Base-by-base conservation (phyloP, 2,113 vertebrate genomes). In the Progne subis region DNA sequence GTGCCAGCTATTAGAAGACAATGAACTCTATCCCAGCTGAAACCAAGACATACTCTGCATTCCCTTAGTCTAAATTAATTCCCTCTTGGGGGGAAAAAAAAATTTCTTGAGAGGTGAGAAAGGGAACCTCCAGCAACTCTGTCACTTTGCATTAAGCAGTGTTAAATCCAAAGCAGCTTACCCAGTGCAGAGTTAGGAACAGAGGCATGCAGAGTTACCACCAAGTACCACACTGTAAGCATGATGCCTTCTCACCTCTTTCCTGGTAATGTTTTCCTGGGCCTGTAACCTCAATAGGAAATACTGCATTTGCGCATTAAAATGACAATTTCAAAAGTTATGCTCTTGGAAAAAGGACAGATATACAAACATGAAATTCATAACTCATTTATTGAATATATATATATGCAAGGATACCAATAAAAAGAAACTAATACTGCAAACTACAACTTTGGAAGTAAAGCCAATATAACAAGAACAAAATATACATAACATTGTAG, bases 391-490 rank as follows among this genome's bases (percentile, higher is more conserved):
- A 98, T 98, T 98, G 97, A 98, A 98, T 97, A 97, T 97, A 95
- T 97, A 95, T 96, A 98, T 98, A 98, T 97, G 97, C 97, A 98
- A 97, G 97, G 94, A 97, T 97, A 97, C 92, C 97, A 98, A 96
- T 97, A 97, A 97, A 98, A 98, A 97, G 95, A 98, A 98, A 98
- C 98, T 97, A 98, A 98, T 97, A 97, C 97, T 97, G 97, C 97
- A 96, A 98, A 98, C 98, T 98, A 98, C 98, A 97, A 94, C 97
- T 97, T 94, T 97, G 97, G 98, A 98, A 98, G 97, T 97, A 98
- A 98, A 98, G 97, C 97, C 97, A 98, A 97, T 97, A 97, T 97
- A 98, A 98, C 97, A 97, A 96, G 96, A 98, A 98, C 97, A 98
- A 98, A 98, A 98, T 97, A 98, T 98, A 98, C 98, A 97, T 85